A percentile compares a stretch with the other conserved stretches of the same genome.
phyloP scores from a whole-genome alignment of 1,140 invertebrate species.

The Zaprionus capensis region DNA sequence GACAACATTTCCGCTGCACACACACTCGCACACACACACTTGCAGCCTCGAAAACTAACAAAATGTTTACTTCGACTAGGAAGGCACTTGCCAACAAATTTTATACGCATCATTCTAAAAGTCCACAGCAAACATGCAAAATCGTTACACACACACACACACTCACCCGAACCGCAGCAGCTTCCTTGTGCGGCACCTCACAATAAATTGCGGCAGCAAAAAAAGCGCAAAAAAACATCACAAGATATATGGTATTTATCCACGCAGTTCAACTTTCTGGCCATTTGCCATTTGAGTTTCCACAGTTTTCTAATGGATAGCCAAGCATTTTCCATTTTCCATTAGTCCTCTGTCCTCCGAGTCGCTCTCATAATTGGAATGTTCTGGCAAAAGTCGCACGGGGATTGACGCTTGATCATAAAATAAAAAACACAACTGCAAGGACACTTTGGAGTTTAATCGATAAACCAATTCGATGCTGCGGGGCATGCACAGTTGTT shows the following conservation, averaged over 20 bases:
- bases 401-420: slow-evolving; percentile 33
- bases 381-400: slow-evolving; percentile 13
- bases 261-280: slow-evolving; percentile 38
- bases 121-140: slow-evolving; percentile 39
- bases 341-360: background rate
- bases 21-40: background rate
- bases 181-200: slow-evolving; percentile 6
- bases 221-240: slow-evolving; percentile 21
- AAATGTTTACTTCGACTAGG: slow-evolving; percentile 26
- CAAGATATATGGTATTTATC: slow-evolving; percentile 30
- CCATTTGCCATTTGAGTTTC: slow-evolving; percentile 30
- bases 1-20: slow-evolving; percentile 58
- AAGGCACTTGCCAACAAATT: slow-evolving; percentile 16
- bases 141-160: slow-evolving; percentile 13
- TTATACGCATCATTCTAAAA: slow-evolving; percentile 29
- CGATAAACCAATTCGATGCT: slow-evolving; percentile 26
- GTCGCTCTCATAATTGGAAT: slow-evolving; percentile 21
- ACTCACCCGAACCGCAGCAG: slow-evolving; percentile 5
- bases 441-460: slow-evolving; percentile 21
- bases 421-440: background rate
- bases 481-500: background rate
- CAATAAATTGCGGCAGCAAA: slow-evolving; percentile 19
- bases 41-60: slow-evolving; percentile 21
- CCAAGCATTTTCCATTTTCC: slow-evolving; percentile 7
- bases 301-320: slow-evolving; percentile 7